A percentile compares a stretch with the other conserved stretches of the same genome.
phyloP scores from a whole-genome alignment of 2,113 vertebrate species.

The Bubo blakistoni region DNA sequence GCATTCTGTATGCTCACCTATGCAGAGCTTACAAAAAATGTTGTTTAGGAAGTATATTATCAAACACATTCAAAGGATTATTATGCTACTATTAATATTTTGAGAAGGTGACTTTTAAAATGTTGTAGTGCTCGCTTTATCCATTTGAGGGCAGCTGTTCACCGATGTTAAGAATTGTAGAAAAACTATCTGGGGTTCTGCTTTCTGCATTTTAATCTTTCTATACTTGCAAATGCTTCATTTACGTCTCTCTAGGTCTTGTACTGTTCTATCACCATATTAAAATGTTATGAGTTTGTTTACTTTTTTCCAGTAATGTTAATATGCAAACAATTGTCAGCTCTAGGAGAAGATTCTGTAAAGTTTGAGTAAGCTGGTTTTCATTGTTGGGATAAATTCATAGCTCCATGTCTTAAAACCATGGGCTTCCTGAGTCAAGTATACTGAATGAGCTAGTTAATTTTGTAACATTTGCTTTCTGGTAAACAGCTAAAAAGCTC shows the following conservation, averaged over 20 bases:
- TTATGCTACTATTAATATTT: not conserved
- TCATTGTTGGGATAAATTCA: not conserved
- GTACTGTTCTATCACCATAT: not conserved
- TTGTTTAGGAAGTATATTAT: not conserved
- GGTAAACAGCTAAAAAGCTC: not conserved
- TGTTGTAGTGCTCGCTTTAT: conserved; percentile 45
- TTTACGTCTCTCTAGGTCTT: not conserved
- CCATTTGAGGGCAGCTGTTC: conserved; percentile 74
- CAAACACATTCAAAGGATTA: not conserved
- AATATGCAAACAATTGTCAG: not conserved
- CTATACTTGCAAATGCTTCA: not conserved
- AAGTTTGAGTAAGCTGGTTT: not conserved
- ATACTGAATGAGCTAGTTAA: not conserved
- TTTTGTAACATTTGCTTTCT: not conserved
- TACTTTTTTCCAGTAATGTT: not conserved
- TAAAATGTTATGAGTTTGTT: not conserved
- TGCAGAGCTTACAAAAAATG: not conserved
- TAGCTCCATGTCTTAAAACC: not conserved
- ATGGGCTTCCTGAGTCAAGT: not conserved
- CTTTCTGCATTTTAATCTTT: not conserved
- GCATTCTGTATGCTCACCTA: not conserved
- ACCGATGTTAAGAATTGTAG: not conserved
- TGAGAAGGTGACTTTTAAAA: not conserved
- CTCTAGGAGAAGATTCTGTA: not conserved
- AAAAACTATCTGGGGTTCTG: not conserved